Base-by-base conservation (phyloP, 2,888 invertebrate genomes). In the Philhelius pedissequus region DNA sequence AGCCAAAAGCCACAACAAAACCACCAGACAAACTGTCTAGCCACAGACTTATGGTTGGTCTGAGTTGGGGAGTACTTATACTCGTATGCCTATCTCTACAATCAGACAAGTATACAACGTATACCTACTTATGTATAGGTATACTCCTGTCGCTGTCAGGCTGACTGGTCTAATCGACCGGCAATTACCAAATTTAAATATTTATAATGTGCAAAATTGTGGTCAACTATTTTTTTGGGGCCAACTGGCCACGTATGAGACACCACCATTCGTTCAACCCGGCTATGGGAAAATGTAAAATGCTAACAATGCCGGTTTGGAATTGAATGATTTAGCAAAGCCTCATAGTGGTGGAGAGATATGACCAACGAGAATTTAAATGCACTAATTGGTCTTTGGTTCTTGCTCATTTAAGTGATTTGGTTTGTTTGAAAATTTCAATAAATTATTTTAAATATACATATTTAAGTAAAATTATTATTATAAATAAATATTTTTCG, bases 1-100 rank as follows among this genome's bases (percentile, higher is more conserved):
- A 71, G 70, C 84, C 84, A 68, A 71, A 76, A 71, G 70, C 84
- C 84, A 69, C 83, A 84, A 52, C 80, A 80, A 75, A 45, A 76
- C 80, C 84, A 80, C 70, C 80, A 84, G 84, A 84, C 84, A 84
- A 80, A 84, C 84, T 80, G 84, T 84, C 84, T 84, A 68, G 84
- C 80, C 75, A 80, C 84, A 52, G 35, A 74, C 32, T 48, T 58
- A 48, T 60, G 30, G 54, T 45, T 22, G 22, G 15, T 32, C 30
- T 35, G 15, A 40, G 25, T 58, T 38, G 9, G 40, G 11, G 56
- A 7, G 15, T 60, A 25, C 15, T 25, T 35, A 40, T n/a, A 30
- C 15, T 1, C 11, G 9, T 5, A 13, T 11, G 0, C 11, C 4
- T 18, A 18, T 45, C 9, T 43, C 8, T 13, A 32, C 68, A 54